Percentiles rank a stretch among this genome's conserved stretches.
Evolutionary conservation across 2,888 invertebrate species (phyloP).

Genomic region (Hirtodrosophila histrioides): DNA sequence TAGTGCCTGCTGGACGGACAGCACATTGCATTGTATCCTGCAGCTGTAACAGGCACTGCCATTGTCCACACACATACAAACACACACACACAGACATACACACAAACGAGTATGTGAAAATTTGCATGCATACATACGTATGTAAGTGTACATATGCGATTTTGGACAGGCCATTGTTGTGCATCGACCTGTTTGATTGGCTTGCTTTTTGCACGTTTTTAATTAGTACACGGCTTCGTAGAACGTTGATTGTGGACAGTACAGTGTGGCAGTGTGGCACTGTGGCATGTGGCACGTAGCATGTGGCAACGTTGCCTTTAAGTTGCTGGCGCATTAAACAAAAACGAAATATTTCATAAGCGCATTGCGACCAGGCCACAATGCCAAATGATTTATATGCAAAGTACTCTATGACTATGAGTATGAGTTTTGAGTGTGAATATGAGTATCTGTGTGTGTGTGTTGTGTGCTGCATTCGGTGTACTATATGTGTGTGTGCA

Average conservation of each 20-base stretch:
- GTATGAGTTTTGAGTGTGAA: constrained; percentile 16
- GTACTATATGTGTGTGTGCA: constrained; percentile 16
- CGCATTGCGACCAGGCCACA: constrained; percentile 70
- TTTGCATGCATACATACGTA: constrained; percentile 5
- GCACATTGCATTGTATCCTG: constrained; percentile 56
- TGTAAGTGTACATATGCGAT: constrained; percentile 30
- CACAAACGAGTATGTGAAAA: no score
- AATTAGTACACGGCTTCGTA: constrained; percentile 55
- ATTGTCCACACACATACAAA: constrained; percentile 1
- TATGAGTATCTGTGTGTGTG: constrained; percentile 9
- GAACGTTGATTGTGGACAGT: constrained; percentile 4
- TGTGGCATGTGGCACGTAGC: constrained; percentile 6
- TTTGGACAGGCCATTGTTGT: constrained; percentile 70
- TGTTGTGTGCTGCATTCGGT: background rate
- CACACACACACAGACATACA: background rate
- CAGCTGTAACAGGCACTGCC: constrained; percentile 5
- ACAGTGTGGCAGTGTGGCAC: background rate
- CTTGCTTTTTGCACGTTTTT: constrained; percentile 77
- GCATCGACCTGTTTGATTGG: constrained; percentile 79
- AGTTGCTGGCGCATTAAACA: constrained; percentile 63
- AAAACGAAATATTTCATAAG: constrained; percentile 69
- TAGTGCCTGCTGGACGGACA: constrained; percentile 42
- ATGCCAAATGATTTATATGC: constrained; percentile 74
- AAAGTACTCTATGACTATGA: constrained; percentile 47
- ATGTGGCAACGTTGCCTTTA: constrained; percentile 43